phyloP scores from a whole-genome alignment of 2,113 vertebrate species.

The Prunella himalayana region DNA sequence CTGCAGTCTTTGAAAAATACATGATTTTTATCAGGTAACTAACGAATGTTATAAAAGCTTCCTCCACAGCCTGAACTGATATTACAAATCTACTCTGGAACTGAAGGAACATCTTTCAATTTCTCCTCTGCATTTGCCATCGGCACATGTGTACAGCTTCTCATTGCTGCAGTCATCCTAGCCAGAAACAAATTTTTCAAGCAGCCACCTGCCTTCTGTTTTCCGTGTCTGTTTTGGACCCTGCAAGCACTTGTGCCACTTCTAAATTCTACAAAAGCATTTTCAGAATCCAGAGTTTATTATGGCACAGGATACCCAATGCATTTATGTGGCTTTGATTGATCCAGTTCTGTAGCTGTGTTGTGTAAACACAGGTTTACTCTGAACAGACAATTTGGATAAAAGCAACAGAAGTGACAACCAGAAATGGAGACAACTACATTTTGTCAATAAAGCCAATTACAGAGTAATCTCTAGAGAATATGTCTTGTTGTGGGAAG shows the following conservation, averaged over 20 bases:
- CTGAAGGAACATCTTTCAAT: neutral
- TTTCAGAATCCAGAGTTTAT: neutral
- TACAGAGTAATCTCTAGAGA: neutral
- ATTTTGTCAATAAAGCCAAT: neutral
- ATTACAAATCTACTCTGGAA: neutral
- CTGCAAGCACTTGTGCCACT: neutral
- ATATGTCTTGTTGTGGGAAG: neutral
- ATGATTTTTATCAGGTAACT: neutral
- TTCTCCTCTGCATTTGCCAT: neutral
- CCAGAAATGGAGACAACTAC: neutral
- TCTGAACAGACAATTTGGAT: neutral
- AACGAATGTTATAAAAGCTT: neutral
- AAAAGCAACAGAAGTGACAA: neutral
- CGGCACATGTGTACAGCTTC: neutral
- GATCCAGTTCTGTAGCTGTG: neutral
- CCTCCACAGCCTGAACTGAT: neutral
- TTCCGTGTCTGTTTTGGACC: neutral
- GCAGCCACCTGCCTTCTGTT: neutral
- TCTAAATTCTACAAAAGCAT: neutral
- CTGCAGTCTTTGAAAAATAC: neutral
- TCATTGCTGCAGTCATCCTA: neutral
- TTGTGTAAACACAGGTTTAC: neutral
- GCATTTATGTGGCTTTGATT: neutral
- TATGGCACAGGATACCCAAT: neutral
- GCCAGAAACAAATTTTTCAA: neutral